Conservation (phyloP, 2,888 invertebrate species). For the Antheraea yamamai region DNA sequence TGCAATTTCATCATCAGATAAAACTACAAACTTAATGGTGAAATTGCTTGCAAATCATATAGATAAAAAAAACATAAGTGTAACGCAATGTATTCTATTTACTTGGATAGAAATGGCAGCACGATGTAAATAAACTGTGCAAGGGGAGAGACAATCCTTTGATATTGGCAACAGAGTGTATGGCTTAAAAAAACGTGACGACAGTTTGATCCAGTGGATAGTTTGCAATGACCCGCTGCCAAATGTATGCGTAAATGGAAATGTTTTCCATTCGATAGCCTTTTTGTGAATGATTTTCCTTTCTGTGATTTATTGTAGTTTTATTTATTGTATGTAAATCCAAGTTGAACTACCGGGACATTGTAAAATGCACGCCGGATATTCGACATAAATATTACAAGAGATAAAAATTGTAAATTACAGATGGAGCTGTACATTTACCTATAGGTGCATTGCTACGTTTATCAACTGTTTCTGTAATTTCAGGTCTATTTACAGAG, state of each 20-base stretch:
- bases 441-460: not conserved
- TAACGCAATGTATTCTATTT: not conserved
- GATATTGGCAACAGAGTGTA: constrained; percentile 14
- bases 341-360: not conserved
- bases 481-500: no score
- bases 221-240: constrained; percentile 8
- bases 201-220: constrained; percentile 19
- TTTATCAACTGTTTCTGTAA: not conserved
- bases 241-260: constrained; percentile 10
- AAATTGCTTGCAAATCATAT: not conserved
- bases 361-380: not conserved
- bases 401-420: not conserved
- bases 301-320: not conserved
- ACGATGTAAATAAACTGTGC: constrained; percentile 11
- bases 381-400: not conserved
- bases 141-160: constrained; percentile 15
- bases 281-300: not conserved
- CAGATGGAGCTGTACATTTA: not conserved
- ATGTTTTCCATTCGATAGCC: not conserved
- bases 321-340: not conserved
- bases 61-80: not conserved
- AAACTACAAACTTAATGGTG: not conserved
- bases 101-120: not conserved
- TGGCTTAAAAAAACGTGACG: constrained; percentile 19
- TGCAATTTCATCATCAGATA: no score